Evolutionary conservation across 2,113 vertebrate genomes (phyloP), one percentile per base, ranked within the genome.

Genomic region (Mesoclemmys tuberculata): DNA sequence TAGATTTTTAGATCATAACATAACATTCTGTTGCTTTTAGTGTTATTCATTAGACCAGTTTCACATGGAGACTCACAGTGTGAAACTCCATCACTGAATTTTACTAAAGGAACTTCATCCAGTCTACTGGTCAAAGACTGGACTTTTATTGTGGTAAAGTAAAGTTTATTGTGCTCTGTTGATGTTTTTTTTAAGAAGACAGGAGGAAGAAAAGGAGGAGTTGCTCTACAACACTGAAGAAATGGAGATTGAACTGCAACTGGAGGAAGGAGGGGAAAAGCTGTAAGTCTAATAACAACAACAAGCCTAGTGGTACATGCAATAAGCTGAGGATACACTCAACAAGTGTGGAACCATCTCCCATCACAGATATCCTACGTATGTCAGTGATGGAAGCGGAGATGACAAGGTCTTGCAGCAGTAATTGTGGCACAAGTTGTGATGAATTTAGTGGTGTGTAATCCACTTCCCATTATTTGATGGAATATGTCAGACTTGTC

Each of bases 341-440:
- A 84, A 83, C 84, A 68, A 93, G 26, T 46, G 74, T 77, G 26
- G 41, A 77, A 46, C 26, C 90, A 88, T 90, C 75, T 96, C 86
- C 95, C 93, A 90, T 88, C 54, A 48, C 44, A 95, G 89, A 90
- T 90, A 85, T 88, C 79, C 75, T 87, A 58, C 55, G 41, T 88
- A 56, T 75, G 46, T 46, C 6, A 86, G 52, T 90, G 75, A 87
- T 26, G 81, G 75, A 77, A 94, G 48, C 46, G 68, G 31, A 91
- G 51, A 27, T 79, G 75, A 94, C 41, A 46, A 77, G 44, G 27
- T 6, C 38, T 77, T 46, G 24, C 41, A 77, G 84, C 79, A 48
- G 16, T 80, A 82, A 83, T 92, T 68, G 77, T 92, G 85, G 68
- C 88, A 94, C 84, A 84, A 95, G 93, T 92, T 92, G 80, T 87